Base-by-base conservation (phyloP, 2,888 invertebrate genomes). In the Mylabris sibirica region DNA sequence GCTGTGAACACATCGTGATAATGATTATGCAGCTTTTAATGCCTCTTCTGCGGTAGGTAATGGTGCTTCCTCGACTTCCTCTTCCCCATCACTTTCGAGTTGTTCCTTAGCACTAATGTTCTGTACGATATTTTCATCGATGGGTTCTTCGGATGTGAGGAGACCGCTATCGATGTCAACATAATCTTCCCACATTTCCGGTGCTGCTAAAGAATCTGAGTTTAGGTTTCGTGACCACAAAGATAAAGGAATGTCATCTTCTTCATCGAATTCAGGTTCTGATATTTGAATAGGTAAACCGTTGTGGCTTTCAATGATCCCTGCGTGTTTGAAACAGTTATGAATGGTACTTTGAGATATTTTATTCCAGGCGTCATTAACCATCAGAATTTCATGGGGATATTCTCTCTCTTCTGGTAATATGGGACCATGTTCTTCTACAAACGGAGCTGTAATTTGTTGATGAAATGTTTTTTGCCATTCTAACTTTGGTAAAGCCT, bases 61-160 rank as follows among this genome's bases (percentile, higher is more conserved):
- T 70, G 59, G 60, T 65, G 65, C 70, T 67, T 69, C 69, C 67
- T 67, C 69, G 61, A 66, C 41, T 64, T 67, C 69, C 62, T 65
- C 67, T 59, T 69, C 69, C 44, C 49, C 68, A 71, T 71, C 71
- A 68, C 67, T 69, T 59, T 68, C 67, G 60, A 3, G 66, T 59
- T 62, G 67, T 44, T 69, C 65, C 24, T 67, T n/a, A n/a, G n/a
- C 69, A 17, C 0, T 44, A 61, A 67, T 64, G 17, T 67, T 70
- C 35, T 70, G 53, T 65, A 72, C 70, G 66, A 72, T 70, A 70
- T 72, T 70, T 67, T 72, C 68, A 66, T 70, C 67, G 14, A 67
- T 72, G 65, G 63, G 64, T 65, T 72, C 65, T 65, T 69, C 63
- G 60, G 53, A 61, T 63, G 63, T 63, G 38, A 64, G 49, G 66